A percentile compares a stretch with the other conserved stretches of the same genome.
Conservation (phyloP, 2,797 vertebrate genomes). For the Nannoperca obscura region DNA sequence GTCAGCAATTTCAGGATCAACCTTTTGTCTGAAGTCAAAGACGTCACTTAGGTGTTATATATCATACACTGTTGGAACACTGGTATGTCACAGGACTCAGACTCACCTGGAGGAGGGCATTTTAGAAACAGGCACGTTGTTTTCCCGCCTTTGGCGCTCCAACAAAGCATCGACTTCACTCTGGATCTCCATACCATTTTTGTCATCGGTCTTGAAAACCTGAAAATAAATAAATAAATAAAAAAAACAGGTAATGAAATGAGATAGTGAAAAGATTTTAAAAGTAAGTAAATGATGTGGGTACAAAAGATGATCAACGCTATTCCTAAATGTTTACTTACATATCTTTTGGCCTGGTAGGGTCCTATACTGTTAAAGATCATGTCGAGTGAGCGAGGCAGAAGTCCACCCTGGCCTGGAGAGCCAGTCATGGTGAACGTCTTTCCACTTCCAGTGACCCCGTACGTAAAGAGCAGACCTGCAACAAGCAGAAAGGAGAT, state of each 20-base stretch:
- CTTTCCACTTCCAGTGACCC: slow-evolving; percentile 97
- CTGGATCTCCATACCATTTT: slow-evolving; percentile 96
- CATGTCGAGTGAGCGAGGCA: slow-evolving; percentile 96
- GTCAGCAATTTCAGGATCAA: slow-evolving; percentile 94
- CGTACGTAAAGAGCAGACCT: slow-evolving; percentile 97
- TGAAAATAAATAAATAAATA: slow-evolving; percentile 55
- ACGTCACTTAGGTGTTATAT: background rate
- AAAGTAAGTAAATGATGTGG: background rate
- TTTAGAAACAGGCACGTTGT: slow-evolving; percentile 83
- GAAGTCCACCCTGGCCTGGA: slow-evolving; percentile 93
- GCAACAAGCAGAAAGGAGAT: slow-evolving; percentile 19
- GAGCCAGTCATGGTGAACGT: slow-evolving; percentile 97
- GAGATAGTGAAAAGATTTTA: background rate
- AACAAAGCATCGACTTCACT: slow-evolving; percentile 93
- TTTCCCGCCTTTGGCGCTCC: slow-evolving; percentile 93
- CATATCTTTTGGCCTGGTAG: slow-evolving; percentile 95
- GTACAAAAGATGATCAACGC: background rate
- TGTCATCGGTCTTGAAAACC: slow-evolving; percentile 97
- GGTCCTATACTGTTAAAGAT: slow-evolving; percentile 94
- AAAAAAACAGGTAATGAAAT: background rate
- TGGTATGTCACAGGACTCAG: background rate
- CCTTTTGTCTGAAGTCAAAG: slow-evolving; percentile 85
- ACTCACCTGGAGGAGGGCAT: slow-evolving; percentile 87
- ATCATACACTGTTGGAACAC: background rate
- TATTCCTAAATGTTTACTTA: slow-evolving; percentile 67